A percentile compares a stretch with the other conserved stretches of the same genome.
phyloP scores from a whole-genome alignment of 2,113 vertebrate genomes.

The Phyllostomus discolor region DNA sequence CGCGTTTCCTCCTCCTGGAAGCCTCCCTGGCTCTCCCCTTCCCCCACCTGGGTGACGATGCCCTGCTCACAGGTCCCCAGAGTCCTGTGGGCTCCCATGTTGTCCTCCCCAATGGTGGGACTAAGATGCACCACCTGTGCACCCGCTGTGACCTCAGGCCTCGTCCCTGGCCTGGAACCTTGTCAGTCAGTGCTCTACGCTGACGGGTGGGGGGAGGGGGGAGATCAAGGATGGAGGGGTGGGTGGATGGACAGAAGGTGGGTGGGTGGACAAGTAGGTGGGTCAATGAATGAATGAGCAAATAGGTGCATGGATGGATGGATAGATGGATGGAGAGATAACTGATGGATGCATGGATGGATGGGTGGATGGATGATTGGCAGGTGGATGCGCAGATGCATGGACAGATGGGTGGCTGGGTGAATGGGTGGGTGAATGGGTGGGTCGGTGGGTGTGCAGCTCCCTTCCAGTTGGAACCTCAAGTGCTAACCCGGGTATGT shows the following conservation, averaged over 20 bases:
- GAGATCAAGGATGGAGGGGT: background rate
- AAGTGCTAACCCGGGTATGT: background rate
- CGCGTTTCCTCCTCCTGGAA: background rate
- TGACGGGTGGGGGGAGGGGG: background rate
- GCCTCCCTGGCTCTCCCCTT: background rate
- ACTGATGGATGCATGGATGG: fast-evolving
- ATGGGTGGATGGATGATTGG: background rate
- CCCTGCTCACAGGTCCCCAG: too few species aligned
- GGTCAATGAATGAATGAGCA: too few species aligned
- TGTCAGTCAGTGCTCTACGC: background rate
- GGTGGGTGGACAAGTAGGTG: too few species aligned
- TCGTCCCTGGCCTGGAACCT: background rate
- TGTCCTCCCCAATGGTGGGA: background rate
- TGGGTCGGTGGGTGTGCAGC: background rate
- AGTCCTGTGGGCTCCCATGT: background rate
- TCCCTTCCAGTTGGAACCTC: background rate
- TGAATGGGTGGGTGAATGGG: too few species aligned
- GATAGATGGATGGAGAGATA: too few species aligned
- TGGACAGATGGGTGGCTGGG: too few species aligned
- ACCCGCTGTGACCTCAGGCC: fast-evolving
- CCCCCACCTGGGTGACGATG: fast-evolving
- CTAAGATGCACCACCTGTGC: too few species aligned
- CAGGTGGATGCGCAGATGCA: too few species aligned
- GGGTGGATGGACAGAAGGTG: fast-evolving
- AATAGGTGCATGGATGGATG: background rate